These are phyloP conservation scores for Scophthalmus maximus DNA, from an alignment of 2,113 vertebrate genomes.

Conservation along the genomic window DNA sequence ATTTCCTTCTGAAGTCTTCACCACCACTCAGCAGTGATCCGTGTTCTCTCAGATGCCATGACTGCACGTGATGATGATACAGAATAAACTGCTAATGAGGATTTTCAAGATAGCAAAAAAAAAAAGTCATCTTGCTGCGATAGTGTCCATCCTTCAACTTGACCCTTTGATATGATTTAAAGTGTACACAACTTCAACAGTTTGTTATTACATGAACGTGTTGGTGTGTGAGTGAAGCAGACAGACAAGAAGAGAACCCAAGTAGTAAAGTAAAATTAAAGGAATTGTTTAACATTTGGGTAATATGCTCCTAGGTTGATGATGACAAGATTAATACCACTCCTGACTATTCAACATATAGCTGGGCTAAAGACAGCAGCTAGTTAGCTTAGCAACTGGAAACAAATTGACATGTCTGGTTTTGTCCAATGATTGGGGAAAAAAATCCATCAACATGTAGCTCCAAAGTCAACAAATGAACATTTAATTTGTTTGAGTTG, in stretches of 20 bases:
- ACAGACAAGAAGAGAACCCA: conserved; percentile 1
- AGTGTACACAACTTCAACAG: conserved; percentile 13
- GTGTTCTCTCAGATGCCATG: neutral
- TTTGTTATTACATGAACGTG: neutral
- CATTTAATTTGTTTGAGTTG: neutral
- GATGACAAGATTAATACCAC: neutral
- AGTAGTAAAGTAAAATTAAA: conserved; percentile 5
- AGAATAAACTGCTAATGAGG: conserved; percentile 20
- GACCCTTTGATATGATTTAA: conserved; percentile 42
- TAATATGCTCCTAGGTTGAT: neutral
- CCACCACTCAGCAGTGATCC: neutral
- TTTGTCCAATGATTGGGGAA: neutral
- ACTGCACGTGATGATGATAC: conserved; percentile 9
- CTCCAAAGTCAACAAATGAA: neutral
- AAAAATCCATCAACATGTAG: neutral
- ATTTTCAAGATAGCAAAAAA: conserved; percentile 18
- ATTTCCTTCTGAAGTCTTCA: conserved; percentile 24
- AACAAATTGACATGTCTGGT: neutral
- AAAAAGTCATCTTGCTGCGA: conserved; percentile 14
- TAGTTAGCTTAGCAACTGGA: neutral
- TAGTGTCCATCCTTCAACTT: neutral
- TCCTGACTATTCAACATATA: neutral
- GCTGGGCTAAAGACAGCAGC: neutral
- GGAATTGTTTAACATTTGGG: conserved; percentile 1
- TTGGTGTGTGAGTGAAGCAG: neutral